Conservation (phyloP, 2,113 vertebrate genomes). For the Spheniscus mendiculus region DNA sequence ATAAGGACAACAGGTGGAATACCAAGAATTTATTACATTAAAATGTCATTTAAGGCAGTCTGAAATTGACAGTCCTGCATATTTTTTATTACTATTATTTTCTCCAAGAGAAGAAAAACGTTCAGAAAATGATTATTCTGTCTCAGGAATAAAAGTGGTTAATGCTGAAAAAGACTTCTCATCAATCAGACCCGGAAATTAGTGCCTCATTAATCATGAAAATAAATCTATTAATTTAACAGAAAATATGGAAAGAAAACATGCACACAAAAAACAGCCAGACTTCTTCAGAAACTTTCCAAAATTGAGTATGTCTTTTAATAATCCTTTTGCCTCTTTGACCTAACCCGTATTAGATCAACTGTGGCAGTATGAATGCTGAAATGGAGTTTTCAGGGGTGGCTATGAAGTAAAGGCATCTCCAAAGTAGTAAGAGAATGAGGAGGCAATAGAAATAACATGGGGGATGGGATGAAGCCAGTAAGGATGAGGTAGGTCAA, state of each 20-base stretch:
- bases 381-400: not conserved
- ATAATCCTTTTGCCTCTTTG: not conserved
- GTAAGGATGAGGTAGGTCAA: not conserved
- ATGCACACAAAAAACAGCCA: fast-evolving
- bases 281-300: not conserved
- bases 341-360: not conserved
- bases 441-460: not conserved
- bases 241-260: not conserved
- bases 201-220: not conserved
- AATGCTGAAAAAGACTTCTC: not conserved
- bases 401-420: not conserved
- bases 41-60: not conserved
- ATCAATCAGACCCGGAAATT: not conserved
- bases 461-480: not conserved
- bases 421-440: not conserved
- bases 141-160: not conserved
- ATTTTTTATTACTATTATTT: not conserved
- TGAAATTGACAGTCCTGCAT: not conserved
- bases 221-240: not conserved
- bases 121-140: not conserved
- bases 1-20: not conserved
- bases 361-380: not conserved
- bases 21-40: not conserved
- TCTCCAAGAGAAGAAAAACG: not conserved
- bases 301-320: not conserved